A percentile compares a stretch with the other conserved stretches of the same genome.
phyloP scores from a whole-genome alignment of 2,888 invertebrate species.

The Drosophila rellima region DNA sequence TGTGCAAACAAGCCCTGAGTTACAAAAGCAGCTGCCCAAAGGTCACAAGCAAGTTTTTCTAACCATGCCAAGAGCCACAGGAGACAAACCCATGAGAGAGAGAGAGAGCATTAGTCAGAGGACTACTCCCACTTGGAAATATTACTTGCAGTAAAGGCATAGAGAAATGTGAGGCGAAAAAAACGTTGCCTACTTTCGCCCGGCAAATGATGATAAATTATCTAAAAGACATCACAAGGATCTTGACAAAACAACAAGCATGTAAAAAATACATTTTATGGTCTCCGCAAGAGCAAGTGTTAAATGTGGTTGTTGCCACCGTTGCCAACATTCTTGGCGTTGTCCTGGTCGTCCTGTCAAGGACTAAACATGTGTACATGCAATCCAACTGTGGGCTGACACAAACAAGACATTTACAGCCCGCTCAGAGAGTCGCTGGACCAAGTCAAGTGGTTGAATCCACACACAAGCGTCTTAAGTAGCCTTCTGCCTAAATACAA shows the following conservation, averaged over 20 bases:
- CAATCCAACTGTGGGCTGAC: constrained; percentile 19
- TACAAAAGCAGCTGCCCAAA: not conserved
- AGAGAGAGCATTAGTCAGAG: not conserved
- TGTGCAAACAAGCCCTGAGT: not conserved
- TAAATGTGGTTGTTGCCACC: constrained; percentile 38
- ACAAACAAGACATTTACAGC: constrained; percentile 33
- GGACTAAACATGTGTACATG: constrained; percentile 40
- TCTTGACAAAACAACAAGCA: constrained; percentile 17
- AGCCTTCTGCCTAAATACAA: constrained; percentile 26
- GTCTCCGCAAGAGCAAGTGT: constrained; percentile 45
- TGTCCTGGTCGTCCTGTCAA: constrained; percentile 25
- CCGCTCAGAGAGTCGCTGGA: constrained; percentile 23
- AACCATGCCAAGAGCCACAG: not conserved
- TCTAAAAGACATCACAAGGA: constrained; percentile 10
- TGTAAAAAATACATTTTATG: constrained; percentile 41
- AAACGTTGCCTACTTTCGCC: constrained; percentile 25
- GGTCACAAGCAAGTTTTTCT: not conserved
- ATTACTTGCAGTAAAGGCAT: not conserved
- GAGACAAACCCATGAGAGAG: not conserved
- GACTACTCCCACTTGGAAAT: not conserved
- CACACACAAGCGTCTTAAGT: constrained; percentile 33
- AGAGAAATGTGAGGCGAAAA: not conserved
- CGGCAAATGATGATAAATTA: constrained; percentile 53
- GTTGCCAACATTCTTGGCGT: constrained; percentile 1
- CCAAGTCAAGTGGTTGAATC: constrained; percentile 53